Conservation (phyloP, 2,797 vertebrate genomes). For the Remorina albescens region DNA sequence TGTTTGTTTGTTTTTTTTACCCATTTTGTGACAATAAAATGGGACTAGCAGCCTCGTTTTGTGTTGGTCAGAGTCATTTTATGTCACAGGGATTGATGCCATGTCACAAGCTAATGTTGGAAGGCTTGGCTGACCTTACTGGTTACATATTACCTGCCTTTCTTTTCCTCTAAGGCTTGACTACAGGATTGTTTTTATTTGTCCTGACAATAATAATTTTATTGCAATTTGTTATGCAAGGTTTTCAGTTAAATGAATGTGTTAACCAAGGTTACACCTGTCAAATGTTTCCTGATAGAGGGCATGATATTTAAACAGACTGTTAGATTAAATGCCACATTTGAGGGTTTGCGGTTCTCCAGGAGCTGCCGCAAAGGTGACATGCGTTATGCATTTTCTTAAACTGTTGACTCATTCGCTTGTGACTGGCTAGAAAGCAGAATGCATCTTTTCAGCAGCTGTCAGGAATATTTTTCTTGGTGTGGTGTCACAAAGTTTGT, state of each 20-base stretch:
- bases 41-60: constrained; percentile 31
- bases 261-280: background rate
- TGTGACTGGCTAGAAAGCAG: constrained; percentile 43
- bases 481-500: constrained; percentile 54
- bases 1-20: no score
- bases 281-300: constrained; percentile 5
- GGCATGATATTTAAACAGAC: constrained; percentile 3
- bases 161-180: constrained; percentile 17
- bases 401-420: constrained; percentile 34
- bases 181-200: constrained; percentile 46
- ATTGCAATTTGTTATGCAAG: constrained; percentile 20
- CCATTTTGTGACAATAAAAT: constrained; percentile 24
- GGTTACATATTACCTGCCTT: constrained; percentile 37
- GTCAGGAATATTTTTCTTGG: constrained; percentile 44
- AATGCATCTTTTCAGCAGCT: constrained; percentile 43
- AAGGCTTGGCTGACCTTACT: constrained; percentile 17
- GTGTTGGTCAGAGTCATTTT: constrained; percentile 21
- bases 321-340: constrained; percentile 25
- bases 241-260: background rate
- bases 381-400: constrained; percentile 37
- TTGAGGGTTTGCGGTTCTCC: constrained; percentile 2
- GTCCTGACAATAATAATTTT: constrained; percentile 43
- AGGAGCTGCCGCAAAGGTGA: constrained; percentile 23
- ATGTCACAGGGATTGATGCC: constrained; percentile 49
- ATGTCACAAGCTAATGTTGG: constrained; percentile 20